Base-by-base conservation (phyloP, 2,888 invertebrate genomes). In the Caenorhabditis doughertyi region DNA sequence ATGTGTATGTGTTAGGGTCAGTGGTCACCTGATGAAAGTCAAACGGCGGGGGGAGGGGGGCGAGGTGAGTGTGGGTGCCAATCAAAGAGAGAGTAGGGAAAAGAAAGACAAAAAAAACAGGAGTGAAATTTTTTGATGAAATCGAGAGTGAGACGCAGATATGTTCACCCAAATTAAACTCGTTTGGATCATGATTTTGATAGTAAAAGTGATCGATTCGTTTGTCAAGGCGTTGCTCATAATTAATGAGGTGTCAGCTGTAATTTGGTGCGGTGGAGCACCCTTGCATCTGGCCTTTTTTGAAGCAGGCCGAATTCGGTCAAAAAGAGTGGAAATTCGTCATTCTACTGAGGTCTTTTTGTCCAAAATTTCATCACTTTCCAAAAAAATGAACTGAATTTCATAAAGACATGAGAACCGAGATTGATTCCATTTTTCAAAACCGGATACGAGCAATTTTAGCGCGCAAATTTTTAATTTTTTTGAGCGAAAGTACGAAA, bases 21-120 rank as follows among this genome's bases (percentile, higher is more conserved):
- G n/a, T 70, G 68, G 55, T 70, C 68, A 55, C 68, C 68, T 70
- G 55, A 70, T 42, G 27, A 32, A 42, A 35, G 32, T 18, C 44
- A 49, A 64, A 49, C 2, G 7, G 25, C 9, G 29, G n/a, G 29
- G 44, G 7, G 21, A 29, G 32, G 1, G 7, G 25, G 3, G 29
- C 9, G 29, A 27, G 7, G 21, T 18, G 32, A 16, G 62, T 16
- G 44, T 13, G 32, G 5, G 51, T 65, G 65, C 35, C 65, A 65
- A 65, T 51, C 65, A 65, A 51, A 65, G 65, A 65, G 16, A 47
- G 18, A 47, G 21, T 13, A 47, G 32, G 9, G 18, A 29, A 29
- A n/a, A 65, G 21, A 51, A 21, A 65, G 25, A 39, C 4, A 23
- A 25, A n/a, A 64, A 47, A 18, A 47, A 29, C 29, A n/a, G n/a